Evolutionary conservation across 1,140 invertebrate species (phyloP).

Genomic region (Brachionus manjavacas): DNA sequence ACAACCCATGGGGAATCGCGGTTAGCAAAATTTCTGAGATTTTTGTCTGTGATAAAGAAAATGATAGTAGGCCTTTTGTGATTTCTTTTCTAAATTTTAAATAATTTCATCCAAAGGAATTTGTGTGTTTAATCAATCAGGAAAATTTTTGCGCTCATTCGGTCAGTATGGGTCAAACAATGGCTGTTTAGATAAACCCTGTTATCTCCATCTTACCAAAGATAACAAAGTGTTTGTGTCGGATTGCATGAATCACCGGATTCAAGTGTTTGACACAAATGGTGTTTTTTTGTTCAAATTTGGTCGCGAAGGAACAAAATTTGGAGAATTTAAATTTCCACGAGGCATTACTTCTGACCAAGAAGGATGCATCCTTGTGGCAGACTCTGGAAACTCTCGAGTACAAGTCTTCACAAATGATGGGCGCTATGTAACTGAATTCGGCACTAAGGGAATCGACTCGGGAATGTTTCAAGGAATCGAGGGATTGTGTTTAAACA

Average conservation of each 20-base stretch:
- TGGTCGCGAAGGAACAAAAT: slow-evolving; percentile 48
- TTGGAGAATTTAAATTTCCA: slow-evolving; percentile 80
- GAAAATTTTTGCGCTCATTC: slow-evolving; percentile 27
- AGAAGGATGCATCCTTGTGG: slow-evolving; percentile 92
- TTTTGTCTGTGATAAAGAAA: slow-evolving; percentile 94
- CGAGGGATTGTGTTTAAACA: slow-evolving; percentile 45
- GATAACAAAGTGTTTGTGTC: slow-evolving; percentile 47
- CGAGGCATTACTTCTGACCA: slow-evolving; percentile 98
- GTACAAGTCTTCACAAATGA: slow-evolving; percentile 79
- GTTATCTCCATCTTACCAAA: not conserved
- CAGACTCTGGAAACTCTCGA: slow-evolving; percentile 94
- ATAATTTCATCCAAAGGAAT: not conserved
- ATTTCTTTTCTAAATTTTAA: not conserved
- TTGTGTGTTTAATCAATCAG: slow-evolving; percentile 27
- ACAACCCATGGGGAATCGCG: slow-evolving; percentile 96
- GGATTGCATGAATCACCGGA: slow-evolving; percentile 48
- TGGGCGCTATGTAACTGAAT: not conserved
- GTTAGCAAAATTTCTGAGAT: slow-evolving; percentile 62
- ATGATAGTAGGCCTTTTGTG: slow-evolving; percentile 92
- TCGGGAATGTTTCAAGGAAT: not conserved
- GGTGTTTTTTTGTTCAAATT: slow-evolving; percentile 52
- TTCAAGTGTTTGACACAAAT: slow-evolving; percentile 54
- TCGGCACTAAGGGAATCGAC: not conserved
- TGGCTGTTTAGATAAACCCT: not conserved
- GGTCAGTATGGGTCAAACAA: not conserved